phyloP scores from a whole-genome alignment of 2,113 vertebrate species.

The Carassius gibelio region DNA sequence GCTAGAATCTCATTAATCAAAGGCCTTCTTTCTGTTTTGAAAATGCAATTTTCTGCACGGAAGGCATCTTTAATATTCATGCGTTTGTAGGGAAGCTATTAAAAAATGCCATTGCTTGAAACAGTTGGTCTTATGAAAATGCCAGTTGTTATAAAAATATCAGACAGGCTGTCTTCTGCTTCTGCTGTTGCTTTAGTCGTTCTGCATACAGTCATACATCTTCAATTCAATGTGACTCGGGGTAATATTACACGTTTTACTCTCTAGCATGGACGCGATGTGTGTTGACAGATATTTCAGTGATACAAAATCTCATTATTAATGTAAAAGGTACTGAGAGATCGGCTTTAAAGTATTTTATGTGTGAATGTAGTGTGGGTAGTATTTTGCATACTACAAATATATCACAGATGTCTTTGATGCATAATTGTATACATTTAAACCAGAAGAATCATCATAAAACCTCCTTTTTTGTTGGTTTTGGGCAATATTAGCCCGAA shows the following conservation, averaged over 20 bases:
- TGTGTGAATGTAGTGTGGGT: conserved; percentile 21
- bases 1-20: neutral
- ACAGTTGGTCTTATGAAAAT: conserved; percentile 20
- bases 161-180: neutral
- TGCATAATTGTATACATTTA: neutral
- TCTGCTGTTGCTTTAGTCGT: neutral
- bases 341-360: neutral
- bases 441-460: neutral
- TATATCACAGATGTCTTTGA: neutral
- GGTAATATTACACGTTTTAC: neutral
- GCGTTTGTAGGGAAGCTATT: neutral
- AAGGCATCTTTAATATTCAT: neutral
- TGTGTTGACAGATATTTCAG: conserved; percentile 25
- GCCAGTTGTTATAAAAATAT: neutral
- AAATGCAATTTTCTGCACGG: neutral
- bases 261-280: neutral
- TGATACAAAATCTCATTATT: conserved; percentile 47
- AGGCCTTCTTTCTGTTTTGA: neutral
- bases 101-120: neutral
- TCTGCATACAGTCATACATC: neutral
- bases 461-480: neutral
- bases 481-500: neutral
- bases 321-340: conserved; percentile 25
- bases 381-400: neutral
- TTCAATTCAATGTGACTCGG: neutral